These are phyloP conservation scores for Eidolon helvum DNA, from an alignment of 2,113 vertebrate genomes.

Conservation along the genomic window DNA sequence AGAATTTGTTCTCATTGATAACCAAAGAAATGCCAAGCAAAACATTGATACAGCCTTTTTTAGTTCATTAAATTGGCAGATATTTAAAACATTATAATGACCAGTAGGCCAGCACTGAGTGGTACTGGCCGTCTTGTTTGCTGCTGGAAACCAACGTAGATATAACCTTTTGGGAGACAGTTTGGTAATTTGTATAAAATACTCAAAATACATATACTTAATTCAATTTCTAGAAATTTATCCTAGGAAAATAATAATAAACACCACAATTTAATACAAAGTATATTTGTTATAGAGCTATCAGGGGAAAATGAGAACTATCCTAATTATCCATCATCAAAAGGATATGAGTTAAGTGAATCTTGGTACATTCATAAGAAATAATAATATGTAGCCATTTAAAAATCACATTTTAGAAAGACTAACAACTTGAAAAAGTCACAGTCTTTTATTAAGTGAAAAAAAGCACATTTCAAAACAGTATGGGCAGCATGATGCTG, in stretches of 20 bases:
- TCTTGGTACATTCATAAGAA: neutral
- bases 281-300: neutral
- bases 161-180: neutral
- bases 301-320: neutral
- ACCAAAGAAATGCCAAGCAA: neutral
- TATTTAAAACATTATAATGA: neutral
- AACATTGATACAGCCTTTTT: neutral
- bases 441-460: neutral
- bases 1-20: neutral
- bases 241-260: neutral
- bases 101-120: neutral
- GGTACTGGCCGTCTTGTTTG: neutral
- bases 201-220: neutral
- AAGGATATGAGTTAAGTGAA: neutral
- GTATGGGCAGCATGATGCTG: neutral
- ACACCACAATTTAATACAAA: neutral
- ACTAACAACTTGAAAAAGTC: neutral
- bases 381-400: neutral
- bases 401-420: conserved; percentile 2
- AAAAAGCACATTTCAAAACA: neutral
- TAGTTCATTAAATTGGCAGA: neutral
- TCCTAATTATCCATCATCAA: neutral
- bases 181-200: neutral
- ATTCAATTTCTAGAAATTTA: neutral
- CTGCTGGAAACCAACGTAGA: neutral